Conservation (phyloP, 2,797 vertebrate species). For the Poeciliopsis gracilis region DNA sequence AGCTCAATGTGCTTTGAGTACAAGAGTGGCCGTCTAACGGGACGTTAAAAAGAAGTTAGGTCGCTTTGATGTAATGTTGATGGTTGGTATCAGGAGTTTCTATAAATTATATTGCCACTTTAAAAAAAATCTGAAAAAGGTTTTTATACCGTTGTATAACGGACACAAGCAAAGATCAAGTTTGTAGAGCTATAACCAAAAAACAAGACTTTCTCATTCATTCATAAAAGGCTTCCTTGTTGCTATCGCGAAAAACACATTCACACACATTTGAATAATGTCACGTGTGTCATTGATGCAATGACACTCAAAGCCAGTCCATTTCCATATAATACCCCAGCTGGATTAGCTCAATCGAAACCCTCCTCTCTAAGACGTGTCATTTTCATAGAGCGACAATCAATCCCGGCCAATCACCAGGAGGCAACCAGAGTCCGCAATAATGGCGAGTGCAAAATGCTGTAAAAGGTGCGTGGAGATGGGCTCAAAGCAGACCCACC, state of each 20-base stretch:
- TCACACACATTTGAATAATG: slow-evolving; percentile 45
- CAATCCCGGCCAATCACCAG: slow-evolving; percentile 68
- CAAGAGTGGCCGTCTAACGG: background rate
- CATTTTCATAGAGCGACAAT: slow-evolving; percentile 75
- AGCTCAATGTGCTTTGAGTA: slow-evolving; percentile 26
- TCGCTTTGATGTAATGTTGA: slow-evolving; percentile 8
- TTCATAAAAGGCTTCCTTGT: slow-evolving; percentile 24
- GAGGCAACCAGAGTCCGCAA: slow-evolving; percentile 68
- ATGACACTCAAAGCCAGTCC: slow-evolving; percentile 51
- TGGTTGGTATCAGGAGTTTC: background rate
- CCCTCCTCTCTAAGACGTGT: slow-evolving; percentile 63
- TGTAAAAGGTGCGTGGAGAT: slow-evolving; percentile 87
- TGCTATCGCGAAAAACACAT: slow-evolving; percentile 22
- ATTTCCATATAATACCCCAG: slow-evolving; percentile 69
- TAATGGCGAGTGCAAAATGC: slow-evolving; percentile 93
- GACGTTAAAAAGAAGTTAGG: slow-evolving; percentile 13
- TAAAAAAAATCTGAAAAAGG: background rate
- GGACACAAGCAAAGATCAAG: background rate
- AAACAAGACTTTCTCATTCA: background rate
- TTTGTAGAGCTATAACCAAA: background rate
- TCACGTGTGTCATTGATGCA: slow-evolving; percentile 41
- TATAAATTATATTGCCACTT: background rate
- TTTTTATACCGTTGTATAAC: background rate
- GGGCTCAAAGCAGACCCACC: slow-evolving; percentile 85
- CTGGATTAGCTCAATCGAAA: slow-evolving; percentile 68